Percentiles rank a stretch among this genome's conserved stretches.
These are phyloP conservation scores for Elmis aenea DNA, from an alignment of 2,888 invertebrate genomes.

Conservation along the genomic window DNA sequence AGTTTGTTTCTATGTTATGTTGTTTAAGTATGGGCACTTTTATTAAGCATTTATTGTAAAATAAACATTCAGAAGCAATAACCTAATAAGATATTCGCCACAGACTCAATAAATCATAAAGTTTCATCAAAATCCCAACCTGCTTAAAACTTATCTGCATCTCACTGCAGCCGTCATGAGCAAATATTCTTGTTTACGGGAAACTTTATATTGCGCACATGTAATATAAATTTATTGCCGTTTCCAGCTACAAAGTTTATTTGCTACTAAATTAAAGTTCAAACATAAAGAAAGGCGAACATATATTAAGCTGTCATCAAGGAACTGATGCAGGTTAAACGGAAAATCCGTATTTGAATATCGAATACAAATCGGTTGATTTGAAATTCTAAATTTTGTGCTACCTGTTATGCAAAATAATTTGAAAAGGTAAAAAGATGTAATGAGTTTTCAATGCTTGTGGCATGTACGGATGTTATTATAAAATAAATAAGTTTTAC, in stretches of 20 bases:
- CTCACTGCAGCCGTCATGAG: conserved; percentile 19
- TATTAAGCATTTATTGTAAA: no score
- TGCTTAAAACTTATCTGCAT: conserved; percentile 22
- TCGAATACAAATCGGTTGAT: conserved; percentile 24
- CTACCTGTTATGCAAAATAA: conserved; percentile 21
- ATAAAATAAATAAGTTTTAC: no score
- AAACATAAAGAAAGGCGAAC: conserved; percentile 6
- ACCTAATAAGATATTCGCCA: no score
- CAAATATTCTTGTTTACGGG: conserved; percentile 23
- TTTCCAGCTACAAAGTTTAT: conserved; percentile 23
- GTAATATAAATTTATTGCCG: conserved; percentile 27
- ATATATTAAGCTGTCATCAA: conserved; percentile 12
- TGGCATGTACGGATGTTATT: no score
- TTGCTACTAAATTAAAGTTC: conserved; percentile 15
- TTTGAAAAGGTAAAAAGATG: no score
- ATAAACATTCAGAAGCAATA: no score
- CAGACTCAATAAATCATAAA: no score
- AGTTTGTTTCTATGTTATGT: no score
- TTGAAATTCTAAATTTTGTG: conserved; percentile 25
- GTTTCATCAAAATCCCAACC: no score
- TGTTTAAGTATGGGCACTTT: no score
- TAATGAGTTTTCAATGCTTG: no score
- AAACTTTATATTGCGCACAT: conserved; percentile 26
- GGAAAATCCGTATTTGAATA: conserved; percentile 24
- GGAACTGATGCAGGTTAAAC: conserved; percentile 9